A percentile compares a stretch with the other conserved stretches of the same genome.
Conservation (phyloP, 2,113 vertebrate genomes). For the Pollimyrus isidori region DNA sequence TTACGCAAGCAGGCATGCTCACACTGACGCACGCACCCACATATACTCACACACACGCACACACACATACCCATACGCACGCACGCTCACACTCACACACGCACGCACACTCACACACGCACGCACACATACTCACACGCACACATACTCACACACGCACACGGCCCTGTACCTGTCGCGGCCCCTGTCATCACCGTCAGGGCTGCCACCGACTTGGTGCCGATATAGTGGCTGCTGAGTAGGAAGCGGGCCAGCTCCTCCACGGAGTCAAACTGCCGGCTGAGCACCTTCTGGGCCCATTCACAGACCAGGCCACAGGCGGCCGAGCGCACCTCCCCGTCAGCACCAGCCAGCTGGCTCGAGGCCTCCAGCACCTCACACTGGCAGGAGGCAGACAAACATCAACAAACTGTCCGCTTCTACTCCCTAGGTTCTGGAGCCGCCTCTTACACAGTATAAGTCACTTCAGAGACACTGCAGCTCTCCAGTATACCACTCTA, state of each 20-base stretch:
- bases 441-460: background rate
- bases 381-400: constrained; percentile 49
- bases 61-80: no score
- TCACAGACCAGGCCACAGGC: constrained; percentile 94
- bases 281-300: constrained; percentile 97
- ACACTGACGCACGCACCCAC: no score
- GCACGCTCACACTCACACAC: no score
- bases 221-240: constrained; percentile 93
- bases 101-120: no score
- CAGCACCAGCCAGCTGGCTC: constrained; percentile 74
- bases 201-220: constrained; percentile 93
- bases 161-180: constrained; percentile 68
- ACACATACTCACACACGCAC: no score
- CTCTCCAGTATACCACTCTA: background rate
- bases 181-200: constrained; percentile 87
- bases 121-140: no score
- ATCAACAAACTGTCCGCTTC: background rate
- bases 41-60: no score
- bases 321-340: constrained; percentile 85
- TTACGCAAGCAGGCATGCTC: no score
- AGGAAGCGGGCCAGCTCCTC: constrained; percentile 92
- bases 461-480: background rate
- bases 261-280: constrained; percentile 88
- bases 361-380: constrained; percentile 76
- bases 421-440: background rate